Conservation (phyloP, 2,797 vertebrate species). For the Gadopsis bispinosus region DNA sequence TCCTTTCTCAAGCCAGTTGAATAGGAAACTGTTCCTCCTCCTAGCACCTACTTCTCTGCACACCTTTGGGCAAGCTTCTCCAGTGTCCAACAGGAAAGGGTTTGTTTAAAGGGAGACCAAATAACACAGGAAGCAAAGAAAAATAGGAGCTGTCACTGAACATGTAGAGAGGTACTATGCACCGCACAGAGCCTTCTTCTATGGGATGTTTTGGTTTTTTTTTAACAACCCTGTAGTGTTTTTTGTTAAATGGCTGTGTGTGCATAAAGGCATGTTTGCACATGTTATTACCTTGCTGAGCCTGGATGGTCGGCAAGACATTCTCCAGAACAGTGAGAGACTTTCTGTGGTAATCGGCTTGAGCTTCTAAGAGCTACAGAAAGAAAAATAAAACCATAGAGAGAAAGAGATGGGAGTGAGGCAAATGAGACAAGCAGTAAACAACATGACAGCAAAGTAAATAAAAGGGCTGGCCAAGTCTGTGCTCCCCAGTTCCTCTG, state of each 20-base stretch:
- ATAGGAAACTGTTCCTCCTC: conserved; percentile 18
- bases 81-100: conserved; percentile 22
- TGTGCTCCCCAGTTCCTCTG: conserved; percentile 51
- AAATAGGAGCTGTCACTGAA: conserved; percentile 16
- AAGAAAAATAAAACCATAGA: conserved; percentile 76
- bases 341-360: conserved; percentile 99
- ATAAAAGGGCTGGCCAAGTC: conserved; percentile 62
- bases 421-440: conserved; percentile 29
- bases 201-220: neutral
- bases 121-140: conserved; percentile 25
- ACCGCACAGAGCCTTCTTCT: conserved; percentile 4
- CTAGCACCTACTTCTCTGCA: conserved; percentile 18
- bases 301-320: conserved; percentile 95
- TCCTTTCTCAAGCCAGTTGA: conserved; percentile 8
- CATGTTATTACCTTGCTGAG: conserved; percentile 94
- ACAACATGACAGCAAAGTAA: conserved; percentile 74
- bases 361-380: conserved; percentile 98
- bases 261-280: conserved; percentile 49
- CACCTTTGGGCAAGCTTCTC: conserved; percentile 8
- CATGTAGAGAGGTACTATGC: neutral
- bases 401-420: neutral
- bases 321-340: conserved; percentile 97
- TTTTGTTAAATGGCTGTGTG: conserved; percentile 58
- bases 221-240: conserved; percentile 5
- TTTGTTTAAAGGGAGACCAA: conserved; percentile 36